Evolutionary conservation across 1,140 invertebrate genomes (phyloP).

Genomic region (Drosophila ogumai): DNA sequence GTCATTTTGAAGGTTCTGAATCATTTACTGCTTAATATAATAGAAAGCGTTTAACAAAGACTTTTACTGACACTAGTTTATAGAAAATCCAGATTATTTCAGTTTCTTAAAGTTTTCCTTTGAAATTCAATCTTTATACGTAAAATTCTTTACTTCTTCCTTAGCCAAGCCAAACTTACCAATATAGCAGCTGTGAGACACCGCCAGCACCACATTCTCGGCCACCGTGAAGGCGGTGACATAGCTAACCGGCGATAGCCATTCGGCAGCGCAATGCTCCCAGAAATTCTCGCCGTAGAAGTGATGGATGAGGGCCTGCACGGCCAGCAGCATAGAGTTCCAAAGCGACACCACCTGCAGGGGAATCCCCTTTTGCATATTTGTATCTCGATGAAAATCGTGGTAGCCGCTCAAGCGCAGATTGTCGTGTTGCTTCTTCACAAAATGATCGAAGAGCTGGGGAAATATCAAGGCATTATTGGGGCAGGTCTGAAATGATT

Average conservation of each 20-base stretch:
- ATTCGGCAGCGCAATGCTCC: slow-evolving; percentile 86
- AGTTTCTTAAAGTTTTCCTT: slow-evolving; percentile 9
- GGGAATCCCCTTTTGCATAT: slow-evolving; percentile 87
- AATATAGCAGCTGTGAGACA: slow-evolving; percentile 87
- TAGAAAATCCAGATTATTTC: not conserved
- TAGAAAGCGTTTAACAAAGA: not conserved
- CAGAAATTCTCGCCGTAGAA: slow-evolving; percentile 87
- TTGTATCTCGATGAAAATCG: slow-evolving; percentile 88
- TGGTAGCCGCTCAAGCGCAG: slow-evolving; percentile 88
- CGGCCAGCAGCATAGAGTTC: slow-evolving; percentile 87
- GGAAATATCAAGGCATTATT: slow-evolving; percentile 43
- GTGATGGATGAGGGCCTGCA: slow-evolving; percentile 88
- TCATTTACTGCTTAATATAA: not conserved
- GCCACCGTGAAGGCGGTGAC: slow-evolving; percentile 86
- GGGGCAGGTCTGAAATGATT: slow-evolving; percentile 35
- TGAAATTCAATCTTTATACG: not conserved
- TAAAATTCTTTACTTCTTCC: not conserved
- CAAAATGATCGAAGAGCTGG: slow-evolving; percentile 86
- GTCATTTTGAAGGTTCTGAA: not conserved
- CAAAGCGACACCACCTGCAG: slow-evolving; percentile 88
- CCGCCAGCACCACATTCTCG: slow-evolving; percentile 86
- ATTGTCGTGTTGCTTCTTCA: slow-evolving; percentile 87
- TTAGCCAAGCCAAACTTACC: slow-evolving; percentile 82
- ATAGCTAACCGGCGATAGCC: slow-evolving; percentile 87
- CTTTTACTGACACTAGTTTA: not conserved